Evolutionary conservation across 1,140 invertebrate species (phyloP).

Genomic region (Drosophila serrata): DNA sequence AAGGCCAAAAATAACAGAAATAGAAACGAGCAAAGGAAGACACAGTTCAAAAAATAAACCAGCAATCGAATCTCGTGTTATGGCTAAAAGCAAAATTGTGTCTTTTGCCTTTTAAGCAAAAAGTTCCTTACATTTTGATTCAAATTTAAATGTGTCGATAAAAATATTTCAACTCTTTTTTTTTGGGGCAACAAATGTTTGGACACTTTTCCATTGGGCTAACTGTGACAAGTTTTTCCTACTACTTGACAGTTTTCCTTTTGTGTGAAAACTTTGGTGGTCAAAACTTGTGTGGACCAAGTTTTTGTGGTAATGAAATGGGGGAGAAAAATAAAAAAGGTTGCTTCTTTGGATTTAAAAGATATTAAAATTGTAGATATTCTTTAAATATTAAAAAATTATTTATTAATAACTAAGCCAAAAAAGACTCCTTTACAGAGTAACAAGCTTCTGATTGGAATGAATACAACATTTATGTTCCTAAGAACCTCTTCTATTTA

Average conservation of each 20-base stretch:
- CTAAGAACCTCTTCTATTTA: not conserved
- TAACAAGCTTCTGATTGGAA: too few relatives aligned
- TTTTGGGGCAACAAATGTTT: not conserved
- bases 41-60: slow-evolving; percentile 31
- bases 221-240: not conserved
- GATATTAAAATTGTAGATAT: not conserved
- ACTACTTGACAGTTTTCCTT: slow-evolving; percentile 11
- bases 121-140: not conserved
- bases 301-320: slow-evolving; percentile 3
- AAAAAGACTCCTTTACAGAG: too few relatives aligned
- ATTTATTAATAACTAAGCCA: too few relatives aligned
- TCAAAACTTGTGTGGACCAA: slow-evolving; percentile 2
- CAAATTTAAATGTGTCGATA: slow-evolving; percentile 4
- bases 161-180: not conserved
- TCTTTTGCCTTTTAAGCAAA: slow-evolving; percentile 1
- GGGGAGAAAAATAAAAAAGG: too few relatives aligned
- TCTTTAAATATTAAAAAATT: too few relatives aligned
- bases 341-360: not conserved
- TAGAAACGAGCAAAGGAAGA: slow-evolving; percentile 19
- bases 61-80: slow-evolving; percentile 26
- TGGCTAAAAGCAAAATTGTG: slow-evolving; percentile 42
- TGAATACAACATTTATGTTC: too few relatives aligned
- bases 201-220: not conserved
- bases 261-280: slow-evolving; percentile 5
- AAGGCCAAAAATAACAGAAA: slow-evolving; percentile 35